phyloP scores from a whole-genome alignment of 2,797 vertebrate species.

The Labroides dimidiatus region DNA sequence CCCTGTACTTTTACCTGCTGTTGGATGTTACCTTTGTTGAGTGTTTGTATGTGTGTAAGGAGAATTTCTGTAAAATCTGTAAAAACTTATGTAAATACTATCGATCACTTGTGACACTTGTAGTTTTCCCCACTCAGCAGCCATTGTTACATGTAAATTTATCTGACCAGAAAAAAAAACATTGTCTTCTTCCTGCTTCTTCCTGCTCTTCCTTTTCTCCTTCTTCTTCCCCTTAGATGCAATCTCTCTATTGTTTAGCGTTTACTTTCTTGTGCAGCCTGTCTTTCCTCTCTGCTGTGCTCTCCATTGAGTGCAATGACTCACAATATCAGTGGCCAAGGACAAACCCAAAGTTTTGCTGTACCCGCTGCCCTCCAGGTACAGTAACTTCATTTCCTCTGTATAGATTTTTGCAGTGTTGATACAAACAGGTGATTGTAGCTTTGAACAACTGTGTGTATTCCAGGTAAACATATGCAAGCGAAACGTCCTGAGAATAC shows the following conservation, averaged over 20 bases:
- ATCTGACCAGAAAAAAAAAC: background rate
- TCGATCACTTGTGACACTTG: too few relatives aligned
- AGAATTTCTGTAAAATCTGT: too few relatives aligned
- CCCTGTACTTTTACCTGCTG: background rate
- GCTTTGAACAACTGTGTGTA: constrained; percentile 6
- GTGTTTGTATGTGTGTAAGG: background rate
- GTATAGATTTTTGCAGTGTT: background rate
- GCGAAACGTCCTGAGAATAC: accelerated
- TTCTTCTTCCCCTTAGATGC: constrained; percentile 66
- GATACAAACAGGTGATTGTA: background rate
- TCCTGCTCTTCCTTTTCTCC: background rate
- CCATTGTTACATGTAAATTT: background rate
- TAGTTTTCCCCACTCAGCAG: background rate
- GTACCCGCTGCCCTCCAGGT: constrained; percentile 79
- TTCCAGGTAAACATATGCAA: constrained; percentile 48
- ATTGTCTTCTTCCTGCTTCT: background rate
- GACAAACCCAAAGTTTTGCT: constrained; percentile 21
- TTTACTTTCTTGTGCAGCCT: constrained; percentile 46
- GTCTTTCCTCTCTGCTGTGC: constrained; percentile 15
- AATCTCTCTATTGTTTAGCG: constrained; percentile 9
- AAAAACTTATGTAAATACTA: too few relatives aligned
- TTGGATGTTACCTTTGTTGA: background rate
- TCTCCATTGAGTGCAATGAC: constrained; percentile 29
- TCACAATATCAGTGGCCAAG: background rate
- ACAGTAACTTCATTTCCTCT: constrained; percentile 11